A percentile compares a stretch with the other conserved stretches of the same genome.
These are phyloP conservation scores for Eublepharis macularius DNA, from an alignment of 2,113 vertebrate genomes.

Conservation along the genomic window DNA sequence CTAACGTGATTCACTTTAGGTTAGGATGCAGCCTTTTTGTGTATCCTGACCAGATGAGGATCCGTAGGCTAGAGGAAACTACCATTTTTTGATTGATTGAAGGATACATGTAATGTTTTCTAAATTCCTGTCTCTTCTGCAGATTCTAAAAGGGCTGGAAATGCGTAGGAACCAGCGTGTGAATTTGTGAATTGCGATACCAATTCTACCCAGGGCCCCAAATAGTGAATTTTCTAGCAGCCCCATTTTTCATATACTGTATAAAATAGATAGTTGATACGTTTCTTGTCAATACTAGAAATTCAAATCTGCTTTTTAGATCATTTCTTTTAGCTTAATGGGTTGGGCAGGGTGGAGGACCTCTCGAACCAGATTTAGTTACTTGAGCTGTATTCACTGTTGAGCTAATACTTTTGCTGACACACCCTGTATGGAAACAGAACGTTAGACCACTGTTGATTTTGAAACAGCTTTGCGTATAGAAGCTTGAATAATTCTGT, in stretches of 20 bases:
- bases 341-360: background rate
- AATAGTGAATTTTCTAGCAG: background rate
- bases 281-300: slow-evolving; percentile 27
- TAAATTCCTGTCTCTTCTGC: background rate
- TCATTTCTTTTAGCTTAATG: background rate
- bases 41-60: background rate
- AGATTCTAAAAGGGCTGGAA: background rate
- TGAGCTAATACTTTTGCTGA: slow-evolving; percentile 2
- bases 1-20: background rate
- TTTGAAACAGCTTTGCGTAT: background rate
- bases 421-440: slow-evolving; percentile 3
- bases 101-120: background rate
- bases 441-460: background rate
- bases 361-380: background rate
- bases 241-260: slow-evolving; percentile 26
- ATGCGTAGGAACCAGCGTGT: background rate
- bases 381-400: slow-evolving; percentile 3
- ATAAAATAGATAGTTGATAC: background rate
- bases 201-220: background rate
- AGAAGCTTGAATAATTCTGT: background rate
- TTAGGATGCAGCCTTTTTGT: too few species aligned
- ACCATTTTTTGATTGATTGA: background rate
- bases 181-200: background rate
- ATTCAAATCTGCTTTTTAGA: background rate
- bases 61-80: background rate